phyloP scores from a whole-genome alignment of 2,888 invertebrate species.

The Seladonia tumulorum region DNA sequence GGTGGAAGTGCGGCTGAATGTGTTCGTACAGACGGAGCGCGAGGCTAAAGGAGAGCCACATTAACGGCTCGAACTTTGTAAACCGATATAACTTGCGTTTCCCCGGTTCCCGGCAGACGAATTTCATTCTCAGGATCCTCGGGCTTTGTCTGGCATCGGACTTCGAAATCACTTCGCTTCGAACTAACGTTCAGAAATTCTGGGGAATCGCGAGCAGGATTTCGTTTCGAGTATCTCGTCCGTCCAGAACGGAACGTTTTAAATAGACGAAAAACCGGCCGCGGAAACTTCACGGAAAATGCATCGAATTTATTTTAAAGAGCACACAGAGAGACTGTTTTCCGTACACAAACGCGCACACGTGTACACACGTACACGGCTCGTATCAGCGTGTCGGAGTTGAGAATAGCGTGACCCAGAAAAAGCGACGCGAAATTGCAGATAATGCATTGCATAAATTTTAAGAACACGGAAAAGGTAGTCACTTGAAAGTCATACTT shows the following conservation, averaged over 20 bases:
- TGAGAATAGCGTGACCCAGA: slow-evolving; percentile 4
- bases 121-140: slow-evolving; percentile 26
- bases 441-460: slow-evolving; percentile 5
- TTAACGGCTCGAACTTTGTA: slow-evolving; percentile 54
- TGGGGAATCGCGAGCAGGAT: neutral
- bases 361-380: neutral
- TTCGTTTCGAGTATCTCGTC: neutral
- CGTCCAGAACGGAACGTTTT: neutral
- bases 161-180: slow-evolving; percentile 26
- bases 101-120: slow-evolving; percentile 27
- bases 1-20: slow-evolving; percentile 36
- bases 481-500: slow-evolving; percentile 13
- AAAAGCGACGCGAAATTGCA: neutral
- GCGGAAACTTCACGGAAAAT: neutral
- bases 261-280: neutral
- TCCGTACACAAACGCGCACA: neutral
- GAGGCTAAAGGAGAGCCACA: slow-evolving; percentile 43
- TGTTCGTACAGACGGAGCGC: slow-evolving; percentile 37
- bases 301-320: slow-evolving; percentile 8
- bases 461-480: neutral
- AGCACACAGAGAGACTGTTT: neutral
- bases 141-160: slow-evolving; percentile 35
- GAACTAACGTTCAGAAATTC: slow-evolving; percentile 19
- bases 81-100: slow-evolving; percentile 59
- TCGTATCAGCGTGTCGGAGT: neutral